Conservation (phyloP, 2,888 invertebrate species). For the Rhorus exstirpatorius region DNA sequence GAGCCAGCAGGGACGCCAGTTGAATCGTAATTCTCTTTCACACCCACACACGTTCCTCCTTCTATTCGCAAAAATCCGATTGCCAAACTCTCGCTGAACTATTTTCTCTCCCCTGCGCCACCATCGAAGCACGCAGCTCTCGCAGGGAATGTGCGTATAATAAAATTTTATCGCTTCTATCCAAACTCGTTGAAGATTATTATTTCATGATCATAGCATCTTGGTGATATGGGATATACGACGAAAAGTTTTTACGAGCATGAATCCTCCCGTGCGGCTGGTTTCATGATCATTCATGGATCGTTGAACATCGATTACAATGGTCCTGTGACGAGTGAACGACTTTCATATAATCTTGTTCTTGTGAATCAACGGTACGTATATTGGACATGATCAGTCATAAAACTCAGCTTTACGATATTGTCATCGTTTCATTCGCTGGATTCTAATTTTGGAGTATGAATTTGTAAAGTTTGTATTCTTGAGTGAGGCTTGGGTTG, state of each 20-base stretch:
- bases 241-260: conserved; percentile 25
- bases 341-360: conserved; percentile 26
- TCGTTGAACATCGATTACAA: conserved; percentile 52
- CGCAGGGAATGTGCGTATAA: conserved; percentile 35
- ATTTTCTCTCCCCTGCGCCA: conserved; percentile 14
- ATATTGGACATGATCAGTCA: neutral
- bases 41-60: conserved; percentile 9
- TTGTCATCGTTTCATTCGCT: too few species aligned
- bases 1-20: conserved; percentile 46
- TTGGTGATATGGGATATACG: conserved; percentile 16
- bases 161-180: conserved; percentile 55
- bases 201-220: conserved; percentile 47
- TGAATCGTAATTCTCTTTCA: conserved; percentile 57
- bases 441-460: too few species aligned
- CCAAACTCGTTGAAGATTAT: conserved; percentile 59
- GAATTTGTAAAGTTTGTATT: too few species aligned
- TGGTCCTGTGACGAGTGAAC: conserved; percentile 20
- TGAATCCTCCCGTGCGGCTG: conserved; percentile 4
- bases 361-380: conserved; percentile 20
- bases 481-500: too few species aligned
- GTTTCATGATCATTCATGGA: conserved; percentile 45
- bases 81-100: conserved; percentile 45
- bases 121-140: neutral
- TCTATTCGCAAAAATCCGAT: conserved; percentile 41
- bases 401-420: too few species aligned